Evolutionary conservation across 2,888 invertebrate genomes (phyloP).

Genomic region (Drosophila pseudotakahashii): DNA sequence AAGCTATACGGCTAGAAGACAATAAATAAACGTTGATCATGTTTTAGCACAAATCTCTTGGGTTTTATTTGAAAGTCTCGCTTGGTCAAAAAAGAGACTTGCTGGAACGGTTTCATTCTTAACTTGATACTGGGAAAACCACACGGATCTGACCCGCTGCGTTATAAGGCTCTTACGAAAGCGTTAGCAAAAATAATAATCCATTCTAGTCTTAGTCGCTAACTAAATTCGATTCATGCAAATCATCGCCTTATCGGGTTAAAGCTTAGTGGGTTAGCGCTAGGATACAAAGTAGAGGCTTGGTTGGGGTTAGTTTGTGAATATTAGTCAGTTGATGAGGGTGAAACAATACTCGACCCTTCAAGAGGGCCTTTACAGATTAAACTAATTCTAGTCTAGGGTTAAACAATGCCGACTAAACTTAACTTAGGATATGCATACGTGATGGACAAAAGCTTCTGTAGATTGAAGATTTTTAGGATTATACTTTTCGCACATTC

Average conservation of each 20-base stretch:
- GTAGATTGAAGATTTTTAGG: constrained; percentile 18
- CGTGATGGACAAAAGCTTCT: constrained; percentile 29
- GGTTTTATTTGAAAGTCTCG: constrained; percentile 47
- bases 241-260: constrained; percentile 44
- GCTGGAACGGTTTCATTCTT: constrained; percentile 58
- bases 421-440: constrained; percentile 67
- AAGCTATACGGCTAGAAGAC: constrained; percentile 8
- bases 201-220: constrained; percentile 34
- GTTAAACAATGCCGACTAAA: constrained; percentile 57
- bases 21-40: constrained; percentile 7
- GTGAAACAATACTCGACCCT: constrained; percentile 22
- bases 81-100: constrained; percentile 50
- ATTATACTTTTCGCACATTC: constrained; percentile 7
- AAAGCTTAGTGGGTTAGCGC: constrained; percentile 43
- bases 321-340: constrained; percentile 8
- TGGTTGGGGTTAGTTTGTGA: constrained; percentile 17
- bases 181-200: constrained; percentile 42
- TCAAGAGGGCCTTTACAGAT: constrained; percentile 5
- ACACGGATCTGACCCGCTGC: constrained; percentile 21
- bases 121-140: constrained; percentile 24
- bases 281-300: constrained; percentile 18
- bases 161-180: constrained; percentile 24
- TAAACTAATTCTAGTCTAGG: constrained; percentile 44
- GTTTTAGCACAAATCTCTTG: constrained; percentile 29
- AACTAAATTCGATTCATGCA: constrained; percentile 52